phyloP scores from a whole-genome alignment of 2,113 vertebrate species.

The Nycticorax nycticorax region DNA sequence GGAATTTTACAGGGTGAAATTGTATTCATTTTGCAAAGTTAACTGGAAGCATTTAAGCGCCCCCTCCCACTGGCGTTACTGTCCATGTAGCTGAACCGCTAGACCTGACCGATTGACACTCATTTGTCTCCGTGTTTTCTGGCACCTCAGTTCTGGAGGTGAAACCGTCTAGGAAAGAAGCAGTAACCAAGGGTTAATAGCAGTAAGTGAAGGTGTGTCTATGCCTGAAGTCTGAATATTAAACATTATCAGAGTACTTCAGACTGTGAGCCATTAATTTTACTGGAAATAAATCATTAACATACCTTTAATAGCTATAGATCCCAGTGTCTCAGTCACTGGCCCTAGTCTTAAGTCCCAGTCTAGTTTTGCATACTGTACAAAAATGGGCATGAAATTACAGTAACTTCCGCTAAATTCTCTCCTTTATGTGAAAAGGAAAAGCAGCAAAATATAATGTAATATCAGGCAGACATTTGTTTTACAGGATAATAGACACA shows the following conservation, averaged over 20 bases:
- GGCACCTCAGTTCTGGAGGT: background rate
- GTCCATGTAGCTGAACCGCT: background rate
- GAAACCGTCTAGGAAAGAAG: background rate
- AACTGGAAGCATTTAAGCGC: background rate
- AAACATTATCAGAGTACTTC: background rate
- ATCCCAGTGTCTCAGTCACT: background rate
- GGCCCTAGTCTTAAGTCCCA: background rate
- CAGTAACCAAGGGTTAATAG: background rate
- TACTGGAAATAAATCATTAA: background rate
- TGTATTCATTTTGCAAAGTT: background rate
- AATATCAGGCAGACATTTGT: background rate
- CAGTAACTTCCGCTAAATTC: background rate
- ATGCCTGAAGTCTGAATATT: background rate
- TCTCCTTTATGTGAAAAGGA: background rate
- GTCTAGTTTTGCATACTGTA: background rate
- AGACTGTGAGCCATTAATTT: background rate
- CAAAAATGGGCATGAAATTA: background rate
- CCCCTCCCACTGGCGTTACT: background rate
- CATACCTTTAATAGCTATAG: background rate
- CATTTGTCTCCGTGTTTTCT: background rate
- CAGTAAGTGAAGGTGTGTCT: background rate
- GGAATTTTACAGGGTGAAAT: background rate
- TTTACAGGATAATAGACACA: background rate
- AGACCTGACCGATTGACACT: background rate
- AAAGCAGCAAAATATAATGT: background rate